Percentiles rank a stretch among this genome's conserved stretches.
phyloP scores from a whole-genome alignment of 2,113 vertebrate genomes.

The Microcebus griseorufus region DNA sequence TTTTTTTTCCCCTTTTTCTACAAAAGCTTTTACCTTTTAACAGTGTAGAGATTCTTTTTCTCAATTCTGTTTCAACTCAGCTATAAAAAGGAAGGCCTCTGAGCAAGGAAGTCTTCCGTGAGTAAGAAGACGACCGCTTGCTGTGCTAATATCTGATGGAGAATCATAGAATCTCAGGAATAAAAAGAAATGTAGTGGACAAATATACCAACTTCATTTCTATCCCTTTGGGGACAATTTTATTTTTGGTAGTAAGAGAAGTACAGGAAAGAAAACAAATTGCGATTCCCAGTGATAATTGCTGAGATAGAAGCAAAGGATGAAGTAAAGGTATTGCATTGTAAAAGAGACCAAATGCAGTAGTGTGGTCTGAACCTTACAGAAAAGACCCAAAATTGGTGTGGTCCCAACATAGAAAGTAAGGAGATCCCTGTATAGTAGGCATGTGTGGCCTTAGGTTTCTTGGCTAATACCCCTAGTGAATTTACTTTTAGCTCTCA shows the following conservation, averaged over 20 bases:
- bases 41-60: not conserved
- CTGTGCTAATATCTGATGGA: not conserved
- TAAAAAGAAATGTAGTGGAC: not conserved
- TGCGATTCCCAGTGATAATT: not conserved
- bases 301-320: not conserved
- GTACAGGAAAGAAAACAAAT: not conserved
- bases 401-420: not conserved
- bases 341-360: not conserved
- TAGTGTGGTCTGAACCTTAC: not conserved
- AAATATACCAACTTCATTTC: not conserved
- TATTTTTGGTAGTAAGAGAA: not conserved
- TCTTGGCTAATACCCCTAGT: no score
- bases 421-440: not conserved
- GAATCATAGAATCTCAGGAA: not conserved
- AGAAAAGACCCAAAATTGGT: not conserved
- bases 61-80: not conserved
- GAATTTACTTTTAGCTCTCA: no score
- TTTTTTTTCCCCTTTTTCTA: not conserved
- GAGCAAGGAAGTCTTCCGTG: not conserved
- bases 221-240: not conserved
- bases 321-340: not conserved
- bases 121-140: not conserved
- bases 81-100: not conserved
- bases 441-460: no score
- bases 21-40: not conserved